Evolutionary conservation across 2,888 invertebrate species (phyloP).

Genomic region (Phengaris arion): DNA sequence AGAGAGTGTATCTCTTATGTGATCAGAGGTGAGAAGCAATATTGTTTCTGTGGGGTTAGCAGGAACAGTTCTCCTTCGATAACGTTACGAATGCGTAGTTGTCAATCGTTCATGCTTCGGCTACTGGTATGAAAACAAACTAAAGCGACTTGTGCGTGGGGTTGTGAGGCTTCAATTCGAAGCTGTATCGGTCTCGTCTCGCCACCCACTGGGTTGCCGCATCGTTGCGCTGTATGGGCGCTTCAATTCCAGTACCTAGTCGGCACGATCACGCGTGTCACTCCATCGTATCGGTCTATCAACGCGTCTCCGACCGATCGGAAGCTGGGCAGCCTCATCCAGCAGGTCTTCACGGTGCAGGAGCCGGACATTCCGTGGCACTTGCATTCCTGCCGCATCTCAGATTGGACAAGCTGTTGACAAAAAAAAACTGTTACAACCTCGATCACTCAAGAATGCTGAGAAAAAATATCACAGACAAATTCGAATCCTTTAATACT

Average conservation of each 20-base stretch:
- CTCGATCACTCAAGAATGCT: background rate
- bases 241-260: slow-evolving; percentile 66
- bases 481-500: slow-evolving; percentile 73
- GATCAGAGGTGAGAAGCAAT: too few relatives aligned
- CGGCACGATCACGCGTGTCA: slow-evolving; percentile 90
- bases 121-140: too few relatives aligned
- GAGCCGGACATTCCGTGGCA: slow-evolving; percentile 99
- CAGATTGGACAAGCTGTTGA: slow-evolving; percentile 92
- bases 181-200: slow-evolving; percentile 85
- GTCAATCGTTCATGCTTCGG: too few relatives aligned
- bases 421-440: slow-evolving; percentile 56
- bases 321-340: slow-evolving; percentile 97
- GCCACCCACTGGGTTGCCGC: slow-evolving; percentile 79
- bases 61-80: too few relatives aligned
- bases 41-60: too few relatives aligned
- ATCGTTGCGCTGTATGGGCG: slow-evolving; percentile 79
- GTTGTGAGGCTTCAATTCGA: slow-evolving; percentile 93
- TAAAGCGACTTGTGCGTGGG: slow-evolving; percentile 96
- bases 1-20: too few relatives aligned
- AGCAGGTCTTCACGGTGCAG: slow-evolving; percentile 98
- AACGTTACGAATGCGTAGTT: too few relatives aligned
- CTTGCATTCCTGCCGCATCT: slow-evolving; percentile 98
- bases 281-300: slow-evolving; percentile 96
- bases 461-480: slow-evolving; percentile 48
- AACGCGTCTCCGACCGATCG: slow-evolving; percentile 93